Evolutionary conservation across 2,113 vertebrate species (phyloP), one percentile per base, ranked within the genome.

Genomic region (Beaufortia kweichowensis): DNA sequence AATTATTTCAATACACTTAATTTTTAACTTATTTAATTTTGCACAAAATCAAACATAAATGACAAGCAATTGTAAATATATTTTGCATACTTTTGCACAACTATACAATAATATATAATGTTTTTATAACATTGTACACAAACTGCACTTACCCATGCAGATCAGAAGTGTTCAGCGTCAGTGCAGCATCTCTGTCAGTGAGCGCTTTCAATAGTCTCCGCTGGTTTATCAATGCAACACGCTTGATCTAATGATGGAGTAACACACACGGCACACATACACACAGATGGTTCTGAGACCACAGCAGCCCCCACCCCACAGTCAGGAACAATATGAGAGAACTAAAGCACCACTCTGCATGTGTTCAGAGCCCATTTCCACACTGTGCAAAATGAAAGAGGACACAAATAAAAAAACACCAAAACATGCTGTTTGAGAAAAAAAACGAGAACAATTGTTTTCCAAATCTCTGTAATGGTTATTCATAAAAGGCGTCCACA

Each of bases 331-430:
- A 79, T 79, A 76, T 29, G 57, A 75, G 48, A 53, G 66, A 24
- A 55, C 60, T 76, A 76, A 81, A 78, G 76, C 76, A 74, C 76
- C 57, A 26, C 80, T 82, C 64, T 82, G 80, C 76, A 78, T 78
- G 80, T 75, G 50, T 64, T 78, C 70, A 61, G 43, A 46, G 67
- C 76, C 63, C 21, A 78, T 78, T 71, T 78, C 65, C 76, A 78
- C 75, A 73, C 73, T 39, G 61, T 46, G 70, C 67, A 61, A 77
- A 81, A 66, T 53, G 31, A 67, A 72, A 33, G 75, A 76, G 65
- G 68, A 39, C 66, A 77, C 75, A 77, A 59, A 81, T 53, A 46
- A 39, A 60, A 65, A 39, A 39, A 35, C 33, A 23, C 73, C 43
- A 74, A 70, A 76, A 46, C 35, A 75, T 59, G 60, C 28, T n/a